These are phyloP conservation scores for Masnerella sp. DNA, from an alignment of 2,888 invertebrate genomes.

Conservation along the genomic window DNA sequence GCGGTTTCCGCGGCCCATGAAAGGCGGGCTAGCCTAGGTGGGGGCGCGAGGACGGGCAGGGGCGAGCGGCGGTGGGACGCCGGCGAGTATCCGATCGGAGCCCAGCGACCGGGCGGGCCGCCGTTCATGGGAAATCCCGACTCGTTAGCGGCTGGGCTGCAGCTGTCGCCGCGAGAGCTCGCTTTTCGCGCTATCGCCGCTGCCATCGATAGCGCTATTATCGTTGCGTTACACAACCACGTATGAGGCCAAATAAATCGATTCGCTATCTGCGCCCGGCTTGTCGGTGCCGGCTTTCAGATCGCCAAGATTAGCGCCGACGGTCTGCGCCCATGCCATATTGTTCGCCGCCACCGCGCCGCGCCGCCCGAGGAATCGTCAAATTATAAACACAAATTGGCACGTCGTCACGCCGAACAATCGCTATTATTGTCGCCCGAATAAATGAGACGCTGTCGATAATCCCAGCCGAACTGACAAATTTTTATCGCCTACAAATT, in stretches of 20 bases:
- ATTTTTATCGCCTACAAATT: too few relatives aligned
- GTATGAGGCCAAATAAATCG: constrained; percentile 36
- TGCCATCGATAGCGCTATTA: constrained; percentile 46
- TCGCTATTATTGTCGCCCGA: constrained; percentile 1
- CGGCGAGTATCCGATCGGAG: too few relatives aligned
- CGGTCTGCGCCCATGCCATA: constrained; percentile 4
- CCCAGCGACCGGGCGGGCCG: too few relatives aligned
- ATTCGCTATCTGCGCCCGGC: constrained; percentile 9
- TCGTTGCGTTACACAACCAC: constrained; percentile 42
- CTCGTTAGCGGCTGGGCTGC: constrained; percentile 39
- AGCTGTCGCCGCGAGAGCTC: constrained; percentile 49
- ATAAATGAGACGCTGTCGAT: constrained; percentile 5
- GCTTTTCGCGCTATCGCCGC: constrained; percentile 44
- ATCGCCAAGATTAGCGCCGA: constrained; percentile 7
- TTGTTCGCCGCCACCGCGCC: constrained; percentile 12
- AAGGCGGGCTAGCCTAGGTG: too few relatives aligned
- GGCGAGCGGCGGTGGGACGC: too few relatives aligned
- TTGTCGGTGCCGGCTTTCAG: constrained; percentile 23
- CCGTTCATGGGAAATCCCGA: too few relatives aligned
- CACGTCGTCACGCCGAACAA: constrained; percentile 19
- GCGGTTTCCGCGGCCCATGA: too few relatives aligned
- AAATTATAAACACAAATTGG: constrained; percentile 44
- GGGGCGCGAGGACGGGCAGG: too few relatives aligned
- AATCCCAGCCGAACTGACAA: too few relatives aligned
- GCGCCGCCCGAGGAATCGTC: too few relatives aligned